These are phyloP conservation scores for Eupsittula cactorum DNA, from an alignment of 2,113 vertebrate species.

Conservation along the genomic window DNA sequence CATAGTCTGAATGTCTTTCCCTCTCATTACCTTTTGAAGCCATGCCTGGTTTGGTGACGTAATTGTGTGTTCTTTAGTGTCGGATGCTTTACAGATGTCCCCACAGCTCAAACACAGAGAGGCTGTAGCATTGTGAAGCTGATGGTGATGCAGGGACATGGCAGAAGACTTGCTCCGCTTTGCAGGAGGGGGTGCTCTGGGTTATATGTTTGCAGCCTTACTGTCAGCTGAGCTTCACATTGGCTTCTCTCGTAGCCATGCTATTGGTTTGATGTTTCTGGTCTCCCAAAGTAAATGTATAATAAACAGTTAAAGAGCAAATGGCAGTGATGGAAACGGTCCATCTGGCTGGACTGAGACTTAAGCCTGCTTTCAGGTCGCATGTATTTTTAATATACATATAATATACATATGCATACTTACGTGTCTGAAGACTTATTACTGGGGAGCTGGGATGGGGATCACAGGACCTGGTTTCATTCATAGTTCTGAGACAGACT, in stretches of 20 bases:
- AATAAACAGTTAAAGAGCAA: neutral
- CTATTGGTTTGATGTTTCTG: neutral
- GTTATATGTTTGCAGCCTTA: neutral
- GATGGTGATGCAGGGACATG: rapidly evolving
- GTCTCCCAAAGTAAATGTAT: neutral
- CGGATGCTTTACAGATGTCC: neutral
- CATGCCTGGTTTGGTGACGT: neutral
- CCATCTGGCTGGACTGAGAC: neutral
- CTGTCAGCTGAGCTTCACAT: neutral
- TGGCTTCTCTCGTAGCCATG: neutral
- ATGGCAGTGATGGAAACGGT: neutral
- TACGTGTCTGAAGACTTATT: neutral
- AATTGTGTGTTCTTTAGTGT: neutral
- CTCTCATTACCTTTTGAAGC: neutral
- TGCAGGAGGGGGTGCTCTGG: neutral
- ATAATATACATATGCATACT: neutral
- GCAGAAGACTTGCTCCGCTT: neutral
- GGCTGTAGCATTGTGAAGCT: neutral
- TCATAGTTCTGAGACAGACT: neutral
- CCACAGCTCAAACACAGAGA: rapidly evolving
- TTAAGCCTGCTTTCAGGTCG: slow-evolving; percentile 11
- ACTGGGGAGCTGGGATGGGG: neutral
- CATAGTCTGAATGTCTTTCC: neutral
- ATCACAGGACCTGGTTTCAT: neutral
- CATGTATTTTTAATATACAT: neutral